Evolutionary conservation across 2,797 vertebrate genomes (phyloP).

Genomic region (Semaprochilodus insignis): DNA sequence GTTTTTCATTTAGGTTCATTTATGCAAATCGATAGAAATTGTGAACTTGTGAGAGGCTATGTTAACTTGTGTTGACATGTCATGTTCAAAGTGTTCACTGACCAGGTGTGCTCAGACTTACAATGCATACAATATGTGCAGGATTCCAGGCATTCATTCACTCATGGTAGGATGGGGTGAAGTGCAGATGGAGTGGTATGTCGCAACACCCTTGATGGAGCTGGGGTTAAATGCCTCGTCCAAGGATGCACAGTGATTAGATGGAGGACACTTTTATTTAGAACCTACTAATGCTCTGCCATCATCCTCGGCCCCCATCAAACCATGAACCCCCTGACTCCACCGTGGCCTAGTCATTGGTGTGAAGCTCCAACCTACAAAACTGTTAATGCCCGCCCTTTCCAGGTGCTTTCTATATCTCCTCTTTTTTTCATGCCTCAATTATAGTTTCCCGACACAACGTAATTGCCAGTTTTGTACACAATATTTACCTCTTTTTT

Average conservation of each 20-base stretch:
- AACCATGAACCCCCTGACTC: background rate
- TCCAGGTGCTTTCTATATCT: background rate
- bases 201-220: background rate
- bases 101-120: too few species aligned
- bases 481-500: too few species aligned
- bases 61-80: too few species aligned
- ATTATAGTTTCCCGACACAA: background rate
- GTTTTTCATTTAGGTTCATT: too few species aligned
- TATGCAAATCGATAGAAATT: too few species aligned
- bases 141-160: background rate
- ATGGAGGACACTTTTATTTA: background rate
- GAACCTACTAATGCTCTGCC: background rate
- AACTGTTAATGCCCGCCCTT: background rate
- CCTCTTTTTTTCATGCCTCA: too few species aligned
- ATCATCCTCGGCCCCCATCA: background rate
- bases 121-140: background rate
- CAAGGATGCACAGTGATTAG: background rate
- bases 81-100: too few species aligned
- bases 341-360: background rate
- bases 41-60: too few species aligned
- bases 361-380: background rate
- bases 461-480: background rate
- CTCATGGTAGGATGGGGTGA: background rate
- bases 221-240: background rate
- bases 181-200: background rate